Evolutionary conservation across 2,888 invertebrate genomes (phyloP).

Genomic region (Drosophila quinaria): DNA sequence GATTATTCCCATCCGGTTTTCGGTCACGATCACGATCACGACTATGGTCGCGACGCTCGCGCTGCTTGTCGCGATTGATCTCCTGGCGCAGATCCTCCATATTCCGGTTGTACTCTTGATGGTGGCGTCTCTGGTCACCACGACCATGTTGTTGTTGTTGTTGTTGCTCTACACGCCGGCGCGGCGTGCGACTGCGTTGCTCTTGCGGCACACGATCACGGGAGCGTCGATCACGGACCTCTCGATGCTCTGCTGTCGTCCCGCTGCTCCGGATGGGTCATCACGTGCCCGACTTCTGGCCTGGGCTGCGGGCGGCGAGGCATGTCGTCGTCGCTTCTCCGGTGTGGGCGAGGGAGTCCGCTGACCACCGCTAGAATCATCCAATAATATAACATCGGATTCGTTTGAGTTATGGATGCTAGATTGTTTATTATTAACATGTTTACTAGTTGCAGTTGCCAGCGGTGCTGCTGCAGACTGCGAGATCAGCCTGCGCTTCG

Average conservation of each 20-base stretch:
- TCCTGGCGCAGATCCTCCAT: conserved; percentile 86
- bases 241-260: conserved; percentile 40
- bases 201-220: conserved; percentile 28
- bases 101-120: conserved; percentile 83
- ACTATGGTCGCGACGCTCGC: conserved; percentile 86
- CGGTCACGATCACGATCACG: conserved; percentile 84
- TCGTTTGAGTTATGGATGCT: conserved; percentile 84
- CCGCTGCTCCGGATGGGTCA: conserved; percentile 46
- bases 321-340: conserved; percentile 72
- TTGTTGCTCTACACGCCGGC: conserved; percentile 57
- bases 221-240: conserved; percentile 41
- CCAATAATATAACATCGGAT: conserved; percentile 88
- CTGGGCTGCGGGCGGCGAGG: conserved; percentile 56
- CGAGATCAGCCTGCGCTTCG: conserved; percentile 46
- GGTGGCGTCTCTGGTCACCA: conserved; percentile 85
- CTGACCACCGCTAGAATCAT: conserved; percentile 89
- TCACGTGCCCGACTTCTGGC: conserved; percentile 46
- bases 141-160: conserved; percentile 49
- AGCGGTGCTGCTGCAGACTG: conserved; percentile 71
- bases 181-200: conserved; percentile 63
- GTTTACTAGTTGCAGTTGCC: conserved; percentile 84
- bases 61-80: conserved; percentile 86
- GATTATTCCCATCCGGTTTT: conserved; percentile 60
- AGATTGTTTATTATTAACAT: conserved; percentile 84
- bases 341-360: conserved; percentile 85